Conservation (phyloP, 2,113 vertebrate species). For the Balaeniceps rex region DNA sequence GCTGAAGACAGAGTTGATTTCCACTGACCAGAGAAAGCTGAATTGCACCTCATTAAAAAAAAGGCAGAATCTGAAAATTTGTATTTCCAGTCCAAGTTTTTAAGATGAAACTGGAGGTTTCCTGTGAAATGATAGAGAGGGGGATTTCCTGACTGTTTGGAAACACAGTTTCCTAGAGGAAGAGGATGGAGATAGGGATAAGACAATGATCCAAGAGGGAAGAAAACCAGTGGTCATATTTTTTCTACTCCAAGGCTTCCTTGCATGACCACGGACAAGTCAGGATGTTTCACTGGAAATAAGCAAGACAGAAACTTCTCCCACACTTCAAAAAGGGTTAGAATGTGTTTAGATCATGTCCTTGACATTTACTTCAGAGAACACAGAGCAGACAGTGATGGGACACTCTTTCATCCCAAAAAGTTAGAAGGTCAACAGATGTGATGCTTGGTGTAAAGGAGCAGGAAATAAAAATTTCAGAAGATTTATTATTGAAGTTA, state of each 20-base stretch:
- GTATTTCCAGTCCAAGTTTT: background rate
- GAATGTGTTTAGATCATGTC: background rate
- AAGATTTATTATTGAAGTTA: background rate
- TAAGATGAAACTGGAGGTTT: background rate
- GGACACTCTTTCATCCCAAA: background rate
- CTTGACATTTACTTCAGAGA: background rate
- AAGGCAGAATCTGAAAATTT: background rate
- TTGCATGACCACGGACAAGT: background rate
- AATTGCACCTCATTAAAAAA: background rate
- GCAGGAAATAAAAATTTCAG: background rate
- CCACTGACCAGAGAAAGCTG: background rate
- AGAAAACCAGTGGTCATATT: background rate
- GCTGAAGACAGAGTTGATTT: background rate
- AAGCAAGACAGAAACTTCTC: background rate
- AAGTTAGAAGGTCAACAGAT: background rate
- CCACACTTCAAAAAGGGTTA: background rate
- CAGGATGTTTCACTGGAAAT: background rate
- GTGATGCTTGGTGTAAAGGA: background rate
- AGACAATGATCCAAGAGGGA: background rate
- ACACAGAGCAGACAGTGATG: background rate
- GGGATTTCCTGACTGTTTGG: fast-evolving
- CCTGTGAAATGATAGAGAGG: background rate
- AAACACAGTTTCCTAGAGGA: background rate
- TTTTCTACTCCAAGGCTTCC: background rate
- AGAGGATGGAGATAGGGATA: background rate